Evolutionary conservation across 2,113 vertebrate genomes (phyloP).

Genomic region (Poecilia latipinna): DNA sequence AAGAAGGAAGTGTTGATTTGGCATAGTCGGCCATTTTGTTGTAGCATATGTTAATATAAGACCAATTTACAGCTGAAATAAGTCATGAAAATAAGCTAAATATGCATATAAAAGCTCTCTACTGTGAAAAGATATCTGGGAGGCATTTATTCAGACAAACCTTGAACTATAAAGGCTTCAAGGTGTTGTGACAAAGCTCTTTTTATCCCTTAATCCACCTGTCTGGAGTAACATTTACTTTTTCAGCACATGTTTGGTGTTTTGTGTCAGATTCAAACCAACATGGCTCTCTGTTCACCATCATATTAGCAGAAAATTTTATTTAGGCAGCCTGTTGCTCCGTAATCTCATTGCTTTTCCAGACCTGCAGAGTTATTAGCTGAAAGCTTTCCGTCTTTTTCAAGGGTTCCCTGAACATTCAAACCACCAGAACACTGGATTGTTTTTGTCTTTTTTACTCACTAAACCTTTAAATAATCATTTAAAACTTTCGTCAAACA

Average conservation of each 20-base stretch:
- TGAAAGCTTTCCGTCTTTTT: neutral
- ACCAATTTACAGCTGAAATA: too few species aligned
- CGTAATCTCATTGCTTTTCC: constrained; percentile 52
- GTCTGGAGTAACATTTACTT: neutral
- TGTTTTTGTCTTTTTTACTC: too few species aligned
- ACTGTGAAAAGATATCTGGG: neutral
- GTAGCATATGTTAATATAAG: too few species aligned
- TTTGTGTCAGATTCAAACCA: constrained; percentile 17
- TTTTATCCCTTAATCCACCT: neutral
- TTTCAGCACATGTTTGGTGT: neutral
- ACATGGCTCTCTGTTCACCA: constrained; percentile 17
- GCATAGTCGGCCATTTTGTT: too few species aligned
- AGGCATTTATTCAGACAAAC: neutral
- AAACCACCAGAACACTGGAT: neutral
- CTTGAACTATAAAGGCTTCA: neutral
- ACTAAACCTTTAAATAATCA: too few species aligned
- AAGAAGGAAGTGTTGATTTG: too few species aligned
- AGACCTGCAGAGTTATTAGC: constrained; percentile 11
- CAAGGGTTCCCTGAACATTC: neutral
- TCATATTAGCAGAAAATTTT: constrained; percentile 38
- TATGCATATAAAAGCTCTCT: neutral
- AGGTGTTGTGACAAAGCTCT: neutral
- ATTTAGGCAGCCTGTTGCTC: constrained; percentile 48
- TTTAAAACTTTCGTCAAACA: neutral
- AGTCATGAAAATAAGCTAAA: neutral